A percentile compares a stretch with the other conserved stretches of the same genome.
These are phyloP conservation scores for Onychostoma macrolepis DNA, from an alignment of 2,113 vertebrate species.

Conservation along the genomic window DNA sequence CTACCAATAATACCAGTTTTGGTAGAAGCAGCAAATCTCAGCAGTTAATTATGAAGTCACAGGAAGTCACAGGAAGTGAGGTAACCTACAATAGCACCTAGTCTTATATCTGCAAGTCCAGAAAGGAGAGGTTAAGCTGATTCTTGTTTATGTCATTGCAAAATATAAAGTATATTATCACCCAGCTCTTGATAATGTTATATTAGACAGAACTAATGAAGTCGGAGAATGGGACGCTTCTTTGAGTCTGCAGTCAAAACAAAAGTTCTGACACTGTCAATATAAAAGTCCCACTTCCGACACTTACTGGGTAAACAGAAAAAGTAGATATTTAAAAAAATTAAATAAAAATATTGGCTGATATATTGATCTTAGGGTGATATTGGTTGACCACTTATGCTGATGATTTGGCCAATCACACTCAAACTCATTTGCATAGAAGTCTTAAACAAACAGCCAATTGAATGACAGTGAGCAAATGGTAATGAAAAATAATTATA, in stretches of 20 bases:
- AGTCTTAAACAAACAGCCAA: background rate
- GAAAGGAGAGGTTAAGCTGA: background rate
- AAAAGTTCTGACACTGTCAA: background rate
- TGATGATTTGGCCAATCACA: background rate
- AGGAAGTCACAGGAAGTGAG: conserved; percentile 6
- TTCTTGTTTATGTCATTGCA: background rate
- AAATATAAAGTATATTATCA: background rate
- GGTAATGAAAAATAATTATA: background rate
- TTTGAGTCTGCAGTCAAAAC: background rate
- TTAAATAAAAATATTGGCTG: background rate
- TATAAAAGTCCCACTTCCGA: background rate
- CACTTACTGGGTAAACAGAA: background rate
- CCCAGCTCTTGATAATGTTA: background rate
- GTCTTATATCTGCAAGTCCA: background rate
- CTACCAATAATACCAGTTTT: background rate
- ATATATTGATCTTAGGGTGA: background rate
- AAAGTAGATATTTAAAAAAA: background rate
- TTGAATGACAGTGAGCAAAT: background rate
- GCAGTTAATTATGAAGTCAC: background rate
- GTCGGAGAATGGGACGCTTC: background rate
- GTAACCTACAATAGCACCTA: background rate
- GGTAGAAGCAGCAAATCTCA: background rate
- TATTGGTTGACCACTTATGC: background rate
- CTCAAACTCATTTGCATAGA: background rate
- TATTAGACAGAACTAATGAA: background rate